Conservation (phyloP, 2,888 invertebrate genomes). For the Drosophila nr. perissopoda region DNA sequence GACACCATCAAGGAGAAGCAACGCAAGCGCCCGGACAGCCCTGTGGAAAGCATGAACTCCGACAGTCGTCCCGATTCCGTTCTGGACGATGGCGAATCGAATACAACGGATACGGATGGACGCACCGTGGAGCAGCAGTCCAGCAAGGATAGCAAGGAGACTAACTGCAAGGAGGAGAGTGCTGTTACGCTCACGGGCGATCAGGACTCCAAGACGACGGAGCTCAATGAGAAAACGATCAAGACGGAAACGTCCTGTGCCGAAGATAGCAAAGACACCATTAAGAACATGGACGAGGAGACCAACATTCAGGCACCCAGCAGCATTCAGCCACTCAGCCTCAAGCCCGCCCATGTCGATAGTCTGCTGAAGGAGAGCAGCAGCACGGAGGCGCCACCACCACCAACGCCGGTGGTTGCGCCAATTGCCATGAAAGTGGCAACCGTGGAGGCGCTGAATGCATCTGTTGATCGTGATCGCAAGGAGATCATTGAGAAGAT, state of each 20-base stretch:
- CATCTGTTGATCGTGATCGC: conserved; percentile 81
- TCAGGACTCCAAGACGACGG: conserved; percentile 83
- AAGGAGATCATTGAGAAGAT: conserved; percentile 78
- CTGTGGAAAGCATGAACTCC: conserved; percentile 93
- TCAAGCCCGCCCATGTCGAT: conserved; percentile 57
- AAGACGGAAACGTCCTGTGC: conserved; percentile 62
- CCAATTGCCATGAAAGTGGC: conserved; percentile 80
- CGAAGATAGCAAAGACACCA: conserved; percentile 79
- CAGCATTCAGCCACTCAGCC: conserved; percentile 52
- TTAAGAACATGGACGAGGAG: conserved; percentile 84
- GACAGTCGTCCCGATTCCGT: conserved; percentile 91
- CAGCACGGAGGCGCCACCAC: conserved; percentile 41
- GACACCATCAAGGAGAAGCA: conserved; percentile 86
- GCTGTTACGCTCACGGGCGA: conserved; percentile 59
- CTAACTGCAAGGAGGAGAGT: conserved; percentile 77
- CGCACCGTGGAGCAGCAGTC: conserved; percentile 81
- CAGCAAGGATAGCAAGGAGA: conserved; percentile 85
- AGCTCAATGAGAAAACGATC: conserved; percentile 82
- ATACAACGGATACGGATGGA: conserved; percentile 83
- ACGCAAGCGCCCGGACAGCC: conserved; percentile 87
- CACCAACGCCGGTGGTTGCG: conserved; percentile 34
- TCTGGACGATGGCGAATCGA: conserved; percentile 87
- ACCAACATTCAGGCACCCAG: conserved; percentile 83
- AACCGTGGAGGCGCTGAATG: conserved; percentile 78
- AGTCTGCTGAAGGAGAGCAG: conserved; percentile 53